A percentile compares a stretch with the other conserved stretches of the same genome.
phyloP scores from a whole-genome alignment of 2,797 vertebrate species.

The Linurgus olivaceus region DNA sequence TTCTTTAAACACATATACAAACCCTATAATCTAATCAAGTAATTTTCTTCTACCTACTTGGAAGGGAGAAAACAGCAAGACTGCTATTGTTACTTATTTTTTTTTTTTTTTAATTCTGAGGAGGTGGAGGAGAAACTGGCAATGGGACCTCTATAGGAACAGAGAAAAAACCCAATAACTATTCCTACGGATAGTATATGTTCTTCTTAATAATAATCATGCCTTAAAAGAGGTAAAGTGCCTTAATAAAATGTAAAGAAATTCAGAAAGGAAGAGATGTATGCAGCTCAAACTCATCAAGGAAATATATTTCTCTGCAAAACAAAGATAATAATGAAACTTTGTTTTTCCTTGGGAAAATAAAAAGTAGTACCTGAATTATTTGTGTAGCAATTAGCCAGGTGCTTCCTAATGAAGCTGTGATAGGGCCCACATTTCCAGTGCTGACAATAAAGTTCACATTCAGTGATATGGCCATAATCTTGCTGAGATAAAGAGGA shows the following conservation, averaged over 20 bases:
- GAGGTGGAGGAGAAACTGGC: neutral
- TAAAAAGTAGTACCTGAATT: neutral
- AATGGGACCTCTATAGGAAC: neutral
- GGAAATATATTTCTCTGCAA: neutral
- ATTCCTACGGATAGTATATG: neutral
- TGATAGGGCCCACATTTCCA: neutral
- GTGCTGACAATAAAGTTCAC: neutral
- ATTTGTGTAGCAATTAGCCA: neutral
- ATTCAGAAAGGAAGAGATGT: neutral
- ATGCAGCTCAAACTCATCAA: neutral
- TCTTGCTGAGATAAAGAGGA: accelerated
- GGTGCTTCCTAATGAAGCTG: neutral
- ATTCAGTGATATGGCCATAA: neutral
- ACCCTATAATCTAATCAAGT: constrained; percentile 59
- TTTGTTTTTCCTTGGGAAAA: neutral
- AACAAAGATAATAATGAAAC: neutral
- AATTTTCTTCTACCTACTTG: constrained; percentile 52
- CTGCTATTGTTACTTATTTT: neutral
- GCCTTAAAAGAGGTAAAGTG: neutral
- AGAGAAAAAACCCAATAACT: neutral
- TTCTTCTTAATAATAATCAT: neutral
- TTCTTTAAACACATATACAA: constrained; percentile 34
- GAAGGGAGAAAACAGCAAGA: neutral
- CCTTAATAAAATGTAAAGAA: neutral
- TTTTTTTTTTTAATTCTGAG: neutral